These are phyloP conservation scores for Chelmon rostratus DNA, from an alignment of 2,797 vertebrate genomes.

Conservation along the genomic window DNA sequence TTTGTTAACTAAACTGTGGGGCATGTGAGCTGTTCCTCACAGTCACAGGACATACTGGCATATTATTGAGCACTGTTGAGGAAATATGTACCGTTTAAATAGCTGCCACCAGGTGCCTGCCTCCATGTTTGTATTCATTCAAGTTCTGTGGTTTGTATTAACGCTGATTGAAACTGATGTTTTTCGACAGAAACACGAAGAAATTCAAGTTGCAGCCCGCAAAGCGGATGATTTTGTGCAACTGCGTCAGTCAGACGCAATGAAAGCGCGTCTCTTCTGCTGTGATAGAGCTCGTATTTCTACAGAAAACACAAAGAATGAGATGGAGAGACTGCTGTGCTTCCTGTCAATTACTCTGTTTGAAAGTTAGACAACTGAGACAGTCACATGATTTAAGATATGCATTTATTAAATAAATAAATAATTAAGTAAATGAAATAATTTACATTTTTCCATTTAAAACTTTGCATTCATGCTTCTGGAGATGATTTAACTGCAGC, in stretches of 20 bases:
- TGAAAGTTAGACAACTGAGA: not conserved
- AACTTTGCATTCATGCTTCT: not conserved
- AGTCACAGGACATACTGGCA: not conserved
- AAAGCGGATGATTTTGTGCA: slow-evolving; percentile 20
- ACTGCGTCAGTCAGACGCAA: slow-evolving; percentile 23
- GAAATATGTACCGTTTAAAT: not conserved
- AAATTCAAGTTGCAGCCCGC: slow-evolving; percentile 5
- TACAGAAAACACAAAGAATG: slow-evolving; percentile 10
- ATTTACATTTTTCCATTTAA: not conserved
- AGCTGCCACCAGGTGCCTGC: not conserved
- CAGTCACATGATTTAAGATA: not conserved
- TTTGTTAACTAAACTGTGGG: not conserved
- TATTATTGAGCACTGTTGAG: not conserved
- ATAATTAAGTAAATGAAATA: too few species aligned
- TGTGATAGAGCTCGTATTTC: slow-evolving; percentile 45
- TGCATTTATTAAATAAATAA: not conserved
- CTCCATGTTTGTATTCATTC: not conserved
- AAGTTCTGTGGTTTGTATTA: not conserved
- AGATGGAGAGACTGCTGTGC: slow-evolving; percentile 7
- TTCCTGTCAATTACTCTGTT: not conserved
- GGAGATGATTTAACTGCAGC: not conserved
- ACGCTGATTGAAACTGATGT: not conserved
- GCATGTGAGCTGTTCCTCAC: not conserved
- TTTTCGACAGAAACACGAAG: slow-evolving; percentile 23
- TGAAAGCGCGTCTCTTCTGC: slow-evolving; percentile 31